Evolutionary conservation across 53 echinoderm and acorn worm genomes (phyloP).

Genomic region (Henricia sp.): DNA sequence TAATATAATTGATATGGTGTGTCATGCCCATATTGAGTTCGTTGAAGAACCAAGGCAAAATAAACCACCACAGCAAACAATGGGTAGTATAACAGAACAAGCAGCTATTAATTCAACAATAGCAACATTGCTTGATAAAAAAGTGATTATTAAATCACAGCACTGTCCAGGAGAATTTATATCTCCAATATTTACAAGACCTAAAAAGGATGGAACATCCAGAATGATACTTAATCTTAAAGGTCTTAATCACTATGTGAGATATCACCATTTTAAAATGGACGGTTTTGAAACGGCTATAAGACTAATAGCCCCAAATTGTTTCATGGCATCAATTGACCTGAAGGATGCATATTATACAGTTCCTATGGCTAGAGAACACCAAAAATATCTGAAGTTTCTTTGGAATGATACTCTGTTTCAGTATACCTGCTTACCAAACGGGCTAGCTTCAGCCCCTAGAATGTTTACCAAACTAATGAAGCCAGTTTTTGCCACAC

Average conservation of each 20-base stretch:
- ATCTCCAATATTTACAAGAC: slow-evolving; percentile 42
- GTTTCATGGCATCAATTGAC: slow-evolving; percentile 6
- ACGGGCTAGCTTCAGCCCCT: slow-evolving; percentile 48
- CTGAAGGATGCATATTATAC: slow-evolving; percentile 42
- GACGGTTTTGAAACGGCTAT: slow-evolving; percentile 50
- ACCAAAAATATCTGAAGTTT: slow-evolving; percentile 54
- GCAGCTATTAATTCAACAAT: slow-evolving; percentile 24
- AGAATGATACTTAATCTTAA: slow-evolving; percentile 58
- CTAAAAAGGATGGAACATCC: slow-evolving; percentile 66
- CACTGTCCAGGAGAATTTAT: slow-evolving; percentile 50
- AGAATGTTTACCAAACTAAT: slow-evolving; percentile 63
- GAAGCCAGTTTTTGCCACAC: slow-evolving; percentile 56
- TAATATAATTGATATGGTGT: slow-evolving; percentile 41
- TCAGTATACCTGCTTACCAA: slow-evolving; percentile 40
- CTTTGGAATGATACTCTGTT: slow-evolving; percentile 22
- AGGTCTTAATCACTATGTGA: slow-evolving; percentile 19
- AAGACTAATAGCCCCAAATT: slow-evolving; percentile 24
- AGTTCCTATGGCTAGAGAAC: slow-evolving; percentile 42
- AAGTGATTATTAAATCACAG: slow-evolving; percentile 34
- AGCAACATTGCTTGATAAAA: slow-evolving; percentile 57
- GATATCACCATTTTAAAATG: slow-evolving; percentile 60
- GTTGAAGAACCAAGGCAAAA: slow-evolving; percentile 12
- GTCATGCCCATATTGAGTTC: slow-evolving; percentile 56
- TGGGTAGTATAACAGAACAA: slow-evolving; percentile 17
- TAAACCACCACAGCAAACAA: slow-evolving; percentile 7